Conservation (phyloP, 2,888 invertebrate genomes). For the Hanleya hanleyi region DNA sequence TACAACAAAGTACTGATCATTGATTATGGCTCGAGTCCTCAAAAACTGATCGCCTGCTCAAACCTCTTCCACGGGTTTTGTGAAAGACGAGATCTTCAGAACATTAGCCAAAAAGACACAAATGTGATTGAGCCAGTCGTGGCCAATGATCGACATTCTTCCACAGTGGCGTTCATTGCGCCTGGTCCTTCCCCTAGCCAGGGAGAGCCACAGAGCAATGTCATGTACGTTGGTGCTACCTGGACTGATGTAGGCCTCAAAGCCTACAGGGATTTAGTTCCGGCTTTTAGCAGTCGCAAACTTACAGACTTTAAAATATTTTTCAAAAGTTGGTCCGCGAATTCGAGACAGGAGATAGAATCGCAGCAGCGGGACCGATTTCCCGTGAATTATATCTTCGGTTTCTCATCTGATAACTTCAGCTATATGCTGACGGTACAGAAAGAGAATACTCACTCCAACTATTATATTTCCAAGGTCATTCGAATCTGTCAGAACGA, state of each 20-base stretch:
- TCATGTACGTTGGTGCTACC: slow-evolving; percentile 96
- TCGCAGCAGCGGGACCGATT: slow-evolving; percentile 91
- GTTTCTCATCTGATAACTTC: slow-evolving; percentile 95
- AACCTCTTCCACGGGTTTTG: slow-evolving; percentile 93
- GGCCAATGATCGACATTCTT: slow-evolving; percentile 94
- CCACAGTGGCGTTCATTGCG: slow-evolving; percentile 97
- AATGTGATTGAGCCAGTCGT: slow-evolving; percentile 82
- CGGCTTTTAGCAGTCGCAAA: slow-evolving; percentile 93
- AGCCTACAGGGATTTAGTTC: slow-evolving; percentile 79
- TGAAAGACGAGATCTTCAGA: slow-evolving; percentile 89
- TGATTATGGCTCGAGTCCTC: slow-evolving; percentile 87
- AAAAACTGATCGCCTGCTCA: slow-evolving; percentile 92
- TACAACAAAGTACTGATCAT: slow-evolving; percentile 96
- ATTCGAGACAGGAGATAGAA: slow-evolving; percentile 86
- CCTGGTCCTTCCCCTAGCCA: slow-evolving; percentile 84
- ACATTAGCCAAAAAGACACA: slow-evolving; percentile 81
- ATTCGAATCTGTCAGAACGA: slow-evolving; percentile 97
- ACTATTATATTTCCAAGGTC: slow-evolving; percentile 89
- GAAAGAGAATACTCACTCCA: slow-evolving; percentile 76
- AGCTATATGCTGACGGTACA: slow-evolving; percentile 98
- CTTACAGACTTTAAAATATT: slow-evolving; percentile 91
- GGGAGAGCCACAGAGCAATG: slow-evolving; percentile 46
- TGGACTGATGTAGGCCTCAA: slow-evolving; percentile 53
- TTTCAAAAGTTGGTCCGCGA: slow-evolving; percentile 78
- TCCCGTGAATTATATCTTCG: slow-evolving; percentile 96